Conservation (phyloP, 2,888 invertebrate species). For the Euplexia lucipara region DNA sequence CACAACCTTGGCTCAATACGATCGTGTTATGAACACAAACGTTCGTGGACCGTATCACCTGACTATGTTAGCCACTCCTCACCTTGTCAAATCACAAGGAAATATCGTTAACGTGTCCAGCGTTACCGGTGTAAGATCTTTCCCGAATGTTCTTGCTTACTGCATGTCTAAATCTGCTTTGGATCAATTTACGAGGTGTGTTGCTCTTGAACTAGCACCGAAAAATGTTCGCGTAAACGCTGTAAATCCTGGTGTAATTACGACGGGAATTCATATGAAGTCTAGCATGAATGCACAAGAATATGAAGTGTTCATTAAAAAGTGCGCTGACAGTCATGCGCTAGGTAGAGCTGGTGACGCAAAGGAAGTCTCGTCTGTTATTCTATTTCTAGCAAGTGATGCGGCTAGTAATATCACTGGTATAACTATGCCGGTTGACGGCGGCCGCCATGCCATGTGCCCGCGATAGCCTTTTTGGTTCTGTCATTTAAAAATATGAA, state of each 20-base stretch:
- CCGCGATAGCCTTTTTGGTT: slow-evolving; percentile 90
- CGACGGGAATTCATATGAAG: slow-evolving; percentile 96
- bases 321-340: slow-evolving; percentile 96
- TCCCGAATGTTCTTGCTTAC: slow-evolving; percentile 97
- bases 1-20: slow-evolving; percentile 95
- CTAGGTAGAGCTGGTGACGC: slow-evolving; percentile 96
- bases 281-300: slow-evolving; percentile 95
- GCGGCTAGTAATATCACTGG: slow-evolving; percentile 96
- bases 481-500: background rate
- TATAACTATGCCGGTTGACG: slow-evolving; percentile 95
- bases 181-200: slow-evolving; percentile 98
- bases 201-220: slow-evolving; percentile 95
- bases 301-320: slow-evolving; percentile 95
- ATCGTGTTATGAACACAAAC: slow-evolving; percentile 96
- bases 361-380: slow-evolving; percentile 96
- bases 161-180: slow-evolving; percentile 98
- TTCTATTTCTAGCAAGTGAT: slow-evolving; percentile 97
- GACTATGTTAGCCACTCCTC: slow-evolving; percentile 96
- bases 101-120: slow-evolving; percentile 98
- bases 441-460: slow-evolving; percentile 97
- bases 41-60: slow-evolving; percentile 94
- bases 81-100: slow-evolving; percentile 95
- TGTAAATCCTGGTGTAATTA: slow-evolving; percentile 98
- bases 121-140: slow-evolving; percentile 96
- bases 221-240: slow-evolving; percentile 96